These are phyloP conservation scores for Brachypodius melanocephalos DNA, from an alignment of 2,113 vertebrate species.

Conservation along the genomic window DNA sequence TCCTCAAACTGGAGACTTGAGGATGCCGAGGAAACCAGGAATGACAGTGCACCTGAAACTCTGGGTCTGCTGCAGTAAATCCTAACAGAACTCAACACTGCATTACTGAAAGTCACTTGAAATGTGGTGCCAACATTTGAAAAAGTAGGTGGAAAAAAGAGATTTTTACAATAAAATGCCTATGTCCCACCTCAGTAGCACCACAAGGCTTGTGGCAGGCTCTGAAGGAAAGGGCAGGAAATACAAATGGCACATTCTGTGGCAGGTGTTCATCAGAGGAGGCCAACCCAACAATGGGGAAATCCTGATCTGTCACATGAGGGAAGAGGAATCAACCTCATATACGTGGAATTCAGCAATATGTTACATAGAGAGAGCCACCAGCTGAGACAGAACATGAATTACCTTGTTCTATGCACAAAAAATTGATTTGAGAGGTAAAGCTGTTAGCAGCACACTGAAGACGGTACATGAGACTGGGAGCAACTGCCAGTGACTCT, in stretches of 20 bases:
- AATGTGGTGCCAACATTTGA: background rate
- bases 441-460: background rate
- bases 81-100: fast-evolving
- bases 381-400: background rate
- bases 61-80: background rate
- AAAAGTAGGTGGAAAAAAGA: background rate
- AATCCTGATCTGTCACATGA: background rate
- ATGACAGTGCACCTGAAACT: background rate
- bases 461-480: background rate
- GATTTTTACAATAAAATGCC: background rate
- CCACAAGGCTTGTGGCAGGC: background rate
- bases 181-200: background rate
- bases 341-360: background rate
- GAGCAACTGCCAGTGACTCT: background rate
- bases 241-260: fast-evolving
- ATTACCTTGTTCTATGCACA: background rate
- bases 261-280: background rate
- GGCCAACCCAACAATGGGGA: background rate
- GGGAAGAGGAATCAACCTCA: background rate
- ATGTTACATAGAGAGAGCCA: background rate
- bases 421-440: background rate
- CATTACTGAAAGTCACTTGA: background rate
- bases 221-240: background rate
- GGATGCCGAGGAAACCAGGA: background rate
- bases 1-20: background rate